These are phyloP conservation scores for Urocyon cinereoargenteus DNA, from an alignment of 2,797 vertebrate genomes.

Conservation along the genomic window DNA sequence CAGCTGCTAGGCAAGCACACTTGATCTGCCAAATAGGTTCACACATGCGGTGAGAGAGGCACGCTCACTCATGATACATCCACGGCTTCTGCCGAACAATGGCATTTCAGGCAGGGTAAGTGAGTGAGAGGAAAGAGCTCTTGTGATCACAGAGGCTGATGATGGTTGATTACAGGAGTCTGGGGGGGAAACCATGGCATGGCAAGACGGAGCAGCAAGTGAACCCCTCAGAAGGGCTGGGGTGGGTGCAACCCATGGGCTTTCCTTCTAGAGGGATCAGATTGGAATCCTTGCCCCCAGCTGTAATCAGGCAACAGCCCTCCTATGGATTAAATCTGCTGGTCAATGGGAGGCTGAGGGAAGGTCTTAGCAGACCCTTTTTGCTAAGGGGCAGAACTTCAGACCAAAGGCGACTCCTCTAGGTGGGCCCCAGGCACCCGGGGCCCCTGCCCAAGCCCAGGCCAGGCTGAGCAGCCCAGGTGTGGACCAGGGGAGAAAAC, in stretches of 20 bases:
- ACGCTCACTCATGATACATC: neutral
- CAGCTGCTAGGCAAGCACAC: neutral
- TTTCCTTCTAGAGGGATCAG: neutral
- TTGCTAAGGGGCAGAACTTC: neutral
- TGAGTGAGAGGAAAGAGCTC: neutral
- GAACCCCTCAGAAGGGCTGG: neutral
- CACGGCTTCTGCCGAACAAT: accelerated
- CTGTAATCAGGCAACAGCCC: neutral
- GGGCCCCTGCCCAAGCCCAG: neutral
- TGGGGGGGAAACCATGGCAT: neutral
- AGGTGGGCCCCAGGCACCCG: no score
- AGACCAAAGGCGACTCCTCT: neutral
- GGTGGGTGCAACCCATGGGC: neutral
- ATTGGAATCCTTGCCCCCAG: conserved; percentile 18
- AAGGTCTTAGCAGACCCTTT: neutral
- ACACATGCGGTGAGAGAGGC: neutral
- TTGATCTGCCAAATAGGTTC: neutral
- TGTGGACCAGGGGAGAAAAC: neutral
- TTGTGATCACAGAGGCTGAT: neutral
- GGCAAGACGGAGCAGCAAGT: neutral
- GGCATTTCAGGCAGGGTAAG: neutral
- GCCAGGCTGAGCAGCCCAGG: neutral
- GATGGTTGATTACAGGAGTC: neutral
- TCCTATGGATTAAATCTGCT: neutral
- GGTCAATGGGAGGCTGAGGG: neutral